Percentiles rank a stretch among this genome's conserved stretches.
These are phyloP conservation scores for Formicarius rufipectus DNA, from an alignment of 2,113 vertebrate genomes.

Conservation along the genomic window DNA sequence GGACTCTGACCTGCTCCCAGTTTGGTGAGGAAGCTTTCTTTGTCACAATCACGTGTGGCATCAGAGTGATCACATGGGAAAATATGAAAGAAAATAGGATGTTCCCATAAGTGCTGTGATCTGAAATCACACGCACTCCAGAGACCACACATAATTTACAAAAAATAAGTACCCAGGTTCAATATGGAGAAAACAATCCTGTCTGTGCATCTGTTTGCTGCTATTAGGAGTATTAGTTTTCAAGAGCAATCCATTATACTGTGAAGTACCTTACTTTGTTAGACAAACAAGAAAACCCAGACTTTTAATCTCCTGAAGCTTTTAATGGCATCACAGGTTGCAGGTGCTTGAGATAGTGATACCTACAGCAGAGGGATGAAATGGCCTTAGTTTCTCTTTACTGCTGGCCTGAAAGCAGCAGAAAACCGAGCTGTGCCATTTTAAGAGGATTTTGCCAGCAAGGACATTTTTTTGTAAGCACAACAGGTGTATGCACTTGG, in stretches of 20 bases:
- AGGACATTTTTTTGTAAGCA: constrained; percentile 29
- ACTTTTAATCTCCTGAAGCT: constrained; percentile 49
- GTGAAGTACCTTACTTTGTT: constrained; percentile 42
- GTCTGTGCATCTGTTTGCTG: background rate
- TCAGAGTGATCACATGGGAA: background rate
- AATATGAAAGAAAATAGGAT: background rate
- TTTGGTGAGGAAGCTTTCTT: background rate
- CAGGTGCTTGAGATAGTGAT: constrained; percentile 36
- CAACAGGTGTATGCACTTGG: background rate
- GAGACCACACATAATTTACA: background rate
- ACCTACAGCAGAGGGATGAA: constrained; percentile 40
- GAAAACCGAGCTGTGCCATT: background rate
- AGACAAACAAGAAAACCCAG: constrained; percentile 40
- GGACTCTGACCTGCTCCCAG: background rate
- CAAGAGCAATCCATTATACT: constrained; percentile 34
- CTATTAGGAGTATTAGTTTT: constrained; percentile 32
- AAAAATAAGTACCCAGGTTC: background rate
- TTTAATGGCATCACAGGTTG: constrained; percentile 49
- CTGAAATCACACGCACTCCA: background rate
- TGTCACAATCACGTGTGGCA: background rate
- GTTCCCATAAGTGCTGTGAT: background rate
- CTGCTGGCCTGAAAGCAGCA: background rate
- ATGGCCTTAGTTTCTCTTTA: background rate
- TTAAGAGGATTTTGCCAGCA: constrained; percentile 26
- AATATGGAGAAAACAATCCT: background rate